These are phyloP conservation scores for Chrysomallon squamiferum DNA, from an alignment of 1,140 invertebrate species.

Conservation along the genomic window DNA sequence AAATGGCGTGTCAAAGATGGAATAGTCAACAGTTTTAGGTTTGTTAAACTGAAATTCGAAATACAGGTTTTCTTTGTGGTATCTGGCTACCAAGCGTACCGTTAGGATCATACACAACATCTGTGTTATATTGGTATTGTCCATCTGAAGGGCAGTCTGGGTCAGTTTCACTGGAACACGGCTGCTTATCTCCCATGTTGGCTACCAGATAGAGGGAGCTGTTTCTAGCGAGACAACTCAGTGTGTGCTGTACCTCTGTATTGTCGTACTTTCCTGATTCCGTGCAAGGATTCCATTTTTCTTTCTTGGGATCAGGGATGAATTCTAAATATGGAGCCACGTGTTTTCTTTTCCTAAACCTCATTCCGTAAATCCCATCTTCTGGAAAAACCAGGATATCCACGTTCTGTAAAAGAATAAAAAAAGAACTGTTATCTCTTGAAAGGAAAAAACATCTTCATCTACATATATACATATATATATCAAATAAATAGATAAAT, in stretches of 20 bases:
- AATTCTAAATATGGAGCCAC: constrained; percentile 39
- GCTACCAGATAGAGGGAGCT: constrained; percentile 72
- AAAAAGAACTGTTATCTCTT: too few species aligned
- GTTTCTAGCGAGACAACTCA: constrained; percentile 68
- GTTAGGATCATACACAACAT: constrained; percentile 75
- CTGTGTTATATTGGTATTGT: constrained; percentile 74
- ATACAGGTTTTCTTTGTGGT: constrained; percentile 74
- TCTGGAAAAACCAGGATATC: constrained; percentile 89
- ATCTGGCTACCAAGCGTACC: constrained; percentile 72
- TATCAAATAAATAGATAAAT: too few species aligned
- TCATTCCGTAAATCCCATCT: constrained; percentile 66
- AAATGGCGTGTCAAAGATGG: constrained; percentile 74
- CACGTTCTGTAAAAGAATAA: constrained; percentile 65
- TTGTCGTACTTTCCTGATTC: constrained; percentile 8
- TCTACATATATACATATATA: too few species aligned
- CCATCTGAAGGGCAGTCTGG: constrained; percentile 66
- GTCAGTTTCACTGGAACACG: constrained; percentile 62
- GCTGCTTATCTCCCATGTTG: constrained; percentile 74
- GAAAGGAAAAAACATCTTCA: too few species aligned
- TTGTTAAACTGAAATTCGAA: constrained; percentile 69
- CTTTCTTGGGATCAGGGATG: constrained; percentile 38
- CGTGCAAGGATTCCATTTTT: constrained; percentile 40
- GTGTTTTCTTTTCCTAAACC: constrained; percentile 14
- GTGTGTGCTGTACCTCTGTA: constrained; percentile 30
- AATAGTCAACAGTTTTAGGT: constrained; percentile 27